Evolutionary conservation across 2,888 invertebrate genomes (phyloP), one percentile per base, ranked within the genome.

Genomic region (Himalopsyche tibetana): DNA sequence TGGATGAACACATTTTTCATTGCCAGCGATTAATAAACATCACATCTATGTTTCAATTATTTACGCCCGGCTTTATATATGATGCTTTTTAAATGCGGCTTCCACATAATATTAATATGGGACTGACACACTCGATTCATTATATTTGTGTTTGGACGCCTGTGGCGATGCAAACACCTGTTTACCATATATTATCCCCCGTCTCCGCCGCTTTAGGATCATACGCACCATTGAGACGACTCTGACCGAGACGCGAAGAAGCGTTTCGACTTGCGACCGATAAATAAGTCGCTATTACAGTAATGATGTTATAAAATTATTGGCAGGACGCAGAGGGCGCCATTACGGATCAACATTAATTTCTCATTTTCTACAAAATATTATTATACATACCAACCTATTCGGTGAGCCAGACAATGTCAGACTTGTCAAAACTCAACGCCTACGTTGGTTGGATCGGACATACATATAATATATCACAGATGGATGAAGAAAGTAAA

Each of bases 141-240:
- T 85, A 74, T 36, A 36, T 87, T 42, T 82, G 45, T 38, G 86
- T 42, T 84, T 74, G 74, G 45, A 36, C 87, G 88, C 87, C 88
- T 84, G 87, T 84, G 82, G 84, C 36, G 87, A 80, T 56, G 42
- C 82, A 5, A 80, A 82, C 88, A 88, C 88, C 88, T 88, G 88
- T 83, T 86, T 51, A 6, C 56, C 85, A 84, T 88, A 88, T 82
- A 87, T 88, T 74, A 84, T 86, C 83, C 69, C 83, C n/a, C 56
- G 79, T 28, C 84, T 40, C 55, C 83, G 36, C 36, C 69, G 42
- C 74, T 83, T 28, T 69, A 38, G 74, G 36, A 36, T 74, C 28
- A 15, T 12, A 74, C 19, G 74, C 74, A 74, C 12, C 74, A 74
- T 74, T 74, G 74, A 38, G 74, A 38, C 28, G 19, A 74, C 5